These are phyloP conservation scores for Bettongia penicillata DNA, from an alignment of 2,113 vertebrate genomes.

Conservation along the genomic window DNA sequence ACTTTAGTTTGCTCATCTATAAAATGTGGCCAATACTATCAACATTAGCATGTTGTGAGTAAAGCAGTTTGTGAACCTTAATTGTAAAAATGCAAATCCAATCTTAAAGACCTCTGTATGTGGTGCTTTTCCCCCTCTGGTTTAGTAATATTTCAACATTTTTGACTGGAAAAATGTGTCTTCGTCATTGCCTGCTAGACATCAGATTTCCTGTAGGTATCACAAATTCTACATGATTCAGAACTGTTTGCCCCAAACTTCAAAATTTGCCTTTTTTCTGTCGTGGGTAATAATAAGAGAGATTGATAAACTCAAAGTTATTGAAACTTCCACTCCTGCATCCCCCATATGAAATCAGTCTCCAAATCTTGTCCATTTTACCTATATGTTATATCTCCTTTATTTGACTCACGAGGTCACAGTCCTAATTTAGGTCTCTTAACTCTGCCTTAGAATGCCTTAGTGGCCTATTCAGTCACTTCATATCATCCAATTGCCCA, in stretches of 20 bases:
- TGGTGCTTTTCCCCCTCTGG: not conserved
- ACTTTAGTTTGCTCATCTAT: not conserved
- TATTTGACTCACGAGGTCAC: not conserved
- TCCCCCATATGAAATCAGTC: not conserved
- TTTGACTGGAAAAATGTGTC: not conserved
- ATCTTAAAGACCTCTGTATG: not conserved
- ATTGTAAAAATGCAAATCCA: not conserved
- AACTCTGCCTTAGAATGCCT: not conserved
- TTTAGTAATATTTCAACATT: not conserved
- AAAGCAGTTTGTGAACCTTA: not conserved
- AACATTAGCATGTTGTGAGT: not conserved
- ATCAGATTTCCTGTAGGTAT: not conserved
- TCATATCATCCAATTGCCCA: not conserved
- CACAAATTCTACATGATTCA: not conserved
- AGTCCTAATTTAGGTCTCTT: not conserved
- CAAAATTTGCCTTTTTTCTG: not conserved
- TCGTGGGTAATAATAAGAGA: not conserved
- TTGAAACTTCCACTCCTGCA: not conserved
- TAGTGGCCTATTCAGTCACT: not conserved
- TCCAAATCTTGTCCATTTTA: not conserved
- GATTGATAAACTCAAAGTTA: not conserved
- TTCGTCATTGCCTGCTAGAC: not conserved
- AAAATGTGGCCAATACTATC: not conserved
- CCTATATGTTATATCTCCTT: not conserved
- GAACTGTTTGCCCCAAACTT: not conserved